Conservation (phyloP, 2,888 invertebrate species). For the Cheilosia impressa region DNA sequence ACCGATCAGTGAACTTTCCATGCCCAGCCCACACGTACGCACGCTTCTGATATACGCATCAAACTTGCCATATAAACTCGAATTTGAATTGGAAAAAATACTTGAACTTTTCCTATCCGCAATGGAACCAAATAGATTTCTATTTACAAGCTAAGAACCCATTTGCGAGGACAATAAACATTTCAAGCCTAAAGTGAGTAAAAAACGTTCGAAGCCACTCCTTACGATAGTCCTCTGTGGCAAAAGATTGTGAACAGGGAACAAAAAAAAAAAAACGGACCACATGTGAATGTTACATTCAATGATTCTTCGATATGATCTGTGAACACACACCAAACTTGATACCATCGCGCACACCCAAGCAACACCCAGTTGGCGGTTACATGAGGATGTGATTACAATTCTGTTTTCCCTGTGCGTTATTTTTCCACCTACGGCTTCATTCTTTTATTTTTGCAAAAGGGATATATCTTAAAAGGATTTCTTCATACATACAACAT, state of each 20-base stretch:
- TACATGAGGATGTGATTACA: conserved; percentile 50
- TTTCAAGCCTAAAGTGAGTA: conserved; percentile 14
- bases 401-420: conserved; percentile 9
- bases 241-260: not conserved
- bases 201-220: not conserved
- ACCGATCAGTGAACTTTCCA: conserved; percentile 29
- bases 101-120: conserved; percentile 8
- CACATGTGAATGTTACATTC: conserved; percentile 15
- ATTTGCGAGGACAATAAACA: conserved; percentile 52
- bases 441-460: conserved; percentile 10
- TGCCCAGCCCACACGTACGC: not conserved
- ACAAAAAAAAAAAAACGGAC: not conserved
- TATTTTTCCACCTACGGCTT: not conserved
- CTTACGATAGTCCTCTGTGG: not conserved
- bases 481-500: not conserved
- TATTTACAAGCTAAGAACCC: conserved; percentile 31
- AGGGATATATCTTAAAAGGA: conserved; percentile 6
- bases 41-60: conserved; percentile 3
- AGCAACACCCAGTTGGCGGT: too few relatives aligned
- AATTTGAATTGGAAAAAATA: conserved; percentile 17
- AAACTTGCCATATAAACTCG: conserved; percentile 52
- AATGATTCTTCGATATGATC: conserved; percentile 6
- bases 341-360: not conserved
- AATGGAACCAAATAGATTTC: conserved; percentile 22
- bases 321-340: conserved; percentile 8